Base-by-base conservation (phyloP, 2,888 invertebrate species). In the Prionchulus punctatus region DNA sequence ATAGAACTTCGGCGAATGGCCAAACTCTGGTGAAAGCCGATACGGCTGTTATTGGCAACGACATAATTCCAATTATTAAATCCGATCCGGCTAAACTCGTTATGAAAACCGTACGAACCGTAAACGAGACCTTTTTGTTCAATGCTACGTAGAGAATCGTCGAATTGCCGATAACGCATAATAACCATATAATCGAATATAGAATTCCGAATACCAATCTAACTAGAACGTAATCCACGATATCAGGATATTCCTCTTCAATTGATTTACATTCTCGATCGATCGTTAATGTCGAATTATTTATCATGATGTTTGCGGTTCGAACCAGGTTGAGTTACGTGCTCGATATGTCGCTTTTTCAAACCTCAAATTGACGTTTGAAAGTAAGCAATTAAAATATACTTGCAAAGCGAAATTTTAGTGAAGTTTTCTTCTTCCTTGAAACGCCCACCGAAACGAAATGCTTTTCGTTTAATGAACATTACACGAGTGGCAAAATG, bases 11-110 rank as follows among this genome's bases (percentile, higher is more conserved):
- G 2, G 67, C 66, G 53, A 68, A 69, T 15, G 67, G 60, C 68
- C 68, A 68, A 51, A 62, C 63, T 18, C 68, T 60, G 0, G 64
- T 59, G 56, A 69, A 68, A 15, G 64, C 67, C 1, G 63, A 60
- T 23, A 68, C 60, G 1, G 67, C 68, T 1, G 68, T 69, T 50
- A 67, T 61, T 1, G 68, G 68, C 49, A 68, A 60, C 12, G 63
- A 62, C 26, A 65, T 66, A 43, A 69, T 55, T 31, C 62, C 62
- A 57, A 65, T 64, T 3, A 62, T 21, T 4, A 64, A 53, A 55
- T 65, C 65, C 30, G 57, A 60, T 25, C 55, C 43, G 21, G 64
- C 62, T 53, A 64, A 56, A 30, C 51, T 57, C 25, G 58, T 53
- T 28, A 65, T 62, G 57, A 64, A 64, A 15, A 64, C 64, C n/a